Percentiles rank a stretch among this genome's conserved stretches.
Conservation (phyloP, 2,797 vertebrate species). For the Eulemur mongoz region DNA sequence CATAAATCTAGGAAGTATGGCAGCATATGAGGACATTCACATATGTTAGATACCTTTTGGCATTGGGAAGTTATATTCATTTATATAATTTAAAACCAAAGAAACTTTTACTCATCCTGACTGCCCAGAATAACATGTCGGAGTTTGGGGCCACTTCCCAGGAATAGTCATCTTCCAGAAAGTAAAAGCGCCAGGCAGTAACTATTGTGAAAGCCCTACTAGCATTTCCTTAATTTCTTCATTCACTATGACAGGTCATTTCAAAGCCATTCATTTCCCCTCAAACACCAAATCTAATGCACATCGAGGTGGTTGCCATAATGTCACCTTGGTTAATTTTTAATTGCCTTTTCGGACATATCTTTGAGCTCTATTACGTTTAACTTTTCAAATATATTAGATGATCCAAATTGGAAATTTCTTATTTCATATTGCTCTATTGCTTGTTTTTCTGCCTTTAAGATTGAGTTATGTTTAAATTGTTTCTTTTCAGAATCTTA, state of each 20-base stretch:
- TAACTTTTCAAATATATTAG: slow-evolving; percentile 17
- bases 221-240: slow-evolving; percentile 7
- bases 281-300: background rate
- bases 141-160: background rate
- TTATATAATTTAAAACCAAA: background rate
- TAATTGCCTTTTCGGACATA: slow-evolving; percentile 42
- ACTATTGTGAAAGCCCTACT: slow-evolving; percentile 11
- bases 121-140: background rate
- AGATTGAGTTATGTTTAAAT: slow-evolving; percentile 21
- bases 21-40: background rate
- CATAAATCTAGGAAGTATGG: background rate
- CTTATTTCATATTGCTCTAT: background rate
- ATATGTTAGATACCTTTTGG: background rate
- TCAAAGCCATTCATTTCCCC: slow-evolving; percentile 27
- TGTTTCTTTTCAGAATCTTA: slow-evolving; percentile 43
- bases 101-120: background rate
- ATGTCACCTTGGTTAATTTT: slow-evolving; percentile 40
- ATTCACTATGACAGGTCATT: background rate
- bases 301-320: background rate
- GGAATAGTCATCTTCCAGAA: background rate
- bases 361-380: background rate
- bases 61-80: background rate
- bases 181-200: background rate
- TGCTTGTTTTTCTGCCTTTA: background rate
- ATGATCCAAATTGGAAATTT: slow-evolving; percentile 4